These are phyloP conservation scores for Drosophila nr. perissopoda DNA, from an alignment of 2,888 invertebrate genomes.

Conservation along the genomic window DNA sequence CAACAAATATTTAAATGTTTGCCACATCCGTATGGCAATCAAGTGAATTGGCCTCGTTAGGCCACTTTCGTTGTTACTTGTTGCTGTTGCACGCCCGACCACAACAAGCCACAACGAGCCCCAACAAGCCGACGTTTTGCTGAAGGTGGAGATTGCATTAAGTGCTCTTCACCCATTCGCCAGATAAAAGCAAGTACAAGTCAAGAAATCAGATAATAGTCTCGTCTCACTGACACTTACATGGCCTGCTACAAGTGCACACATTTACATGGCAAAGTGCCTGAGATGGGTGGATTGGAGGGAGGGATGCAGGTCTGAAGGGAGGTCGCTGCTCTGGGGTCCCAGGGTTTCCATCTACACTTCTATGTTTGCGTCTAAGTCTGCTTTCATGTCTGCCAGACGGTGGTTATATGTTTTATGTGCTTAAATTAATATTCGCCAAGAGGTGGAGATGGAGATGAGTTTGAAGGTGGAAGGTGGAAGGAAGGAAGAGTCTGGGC, in stretches of 20 bases:
- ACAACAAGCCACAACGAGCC: conserved; percentile 12
- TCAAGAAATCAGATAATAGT: conserved; percentile 76
- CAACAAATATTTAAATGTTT: conserved; percentile 24
- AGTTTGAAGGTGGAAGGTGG: background rate
- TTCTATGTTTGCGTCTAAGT: conserved; percentile 25
- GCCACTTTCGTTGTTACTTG: conserved; percentile 22
- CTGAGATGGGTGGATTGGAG: conserved; percentile 10
- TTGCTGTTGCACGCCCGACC: conserved; percentile 15
- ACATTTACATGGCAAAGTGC: conserved; percentile 78
- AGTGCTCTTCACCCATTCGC: conserved; percentile 45
- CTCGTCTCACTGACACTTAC: conserved; percentile 56
- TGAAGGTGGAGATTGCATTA: conserved; percentile 39
- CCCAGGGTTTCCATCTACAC: background rate
- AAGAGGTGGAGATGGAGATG: conserved; percentile 11
- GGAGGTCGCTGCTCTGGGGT: conserved; percentile 16
- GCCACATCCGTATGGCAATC: conserved; percentile 22
- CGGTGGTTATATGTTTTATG: conserved; percentile 67
- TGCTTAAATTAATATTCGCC: conserved; percentile 75
- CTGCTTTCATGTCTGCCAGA: conserved; percentile 30
- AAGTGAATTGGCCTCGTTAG: conserved; percentile 44
- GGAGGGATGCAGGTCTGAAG: background rate
- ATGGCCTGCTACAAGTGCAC: conserved; percentile 54
- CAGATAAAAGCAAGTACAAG: conserved; percentile 65
- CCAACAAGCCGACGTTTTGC: background rate
- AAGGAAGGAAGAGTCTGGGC: conserved; percentile 13